Evolutionary conservation across 2,797 vertebrate species (phyloP), one percentile per base, ranked within the genome.

Genomic region (Megalops cyprinoides): DNA sequence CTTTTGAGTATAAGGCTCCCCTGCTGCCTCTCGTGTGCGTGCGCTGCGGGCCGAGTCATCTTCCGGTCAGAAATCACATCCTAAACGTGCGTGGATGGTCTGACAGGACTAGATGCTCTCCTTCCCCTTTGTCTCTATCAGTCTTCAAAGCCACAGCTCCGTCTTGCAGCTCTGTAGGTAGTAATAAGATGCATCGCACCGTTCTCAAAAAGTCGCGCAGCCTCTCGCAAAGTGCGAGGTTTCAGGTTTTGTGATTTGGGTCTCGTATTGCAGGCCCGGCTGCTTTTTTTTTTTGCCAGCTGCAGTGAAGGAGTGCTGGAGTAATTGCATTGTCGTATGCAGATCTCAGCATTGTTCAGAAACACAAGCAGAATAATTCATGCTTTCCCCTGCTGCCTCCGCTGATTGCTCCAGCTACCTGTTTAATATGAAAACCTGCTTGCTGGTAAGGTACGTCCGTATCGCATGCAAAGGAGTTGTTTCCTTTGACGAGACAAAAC

Each of bases 381-480:
- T 88, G 46, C 73, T 85, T 84, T 73, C 46, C 80, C 83, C 31
- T 28, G 31, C 51, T 53, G 67, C 31, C 76, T 81, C 74, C 42
- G 58, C 80, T 85, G 81, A 88, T 86, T 82, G 84, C 86, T 85
- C n/a, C 78, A 14, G 82, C 82, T 84, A 85, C 87, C 89, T 91
- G 87, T 88, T 89, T 84, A 86, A 88, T 88, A 87, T 82, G 86
- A 87, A 86, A 53, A 77, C 81, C 8, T 49, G 77, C 74, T 79
- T 10, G 76, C 74, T 79, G 39, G 25, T n/a, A 34, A 76, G 78
- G 79, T 82, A 77, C 9, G 20, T 80, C 77, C 44, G 62, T 78
- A 82, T 89, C 23, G 85, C 89, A 91, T 90, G 90, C 88, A 88
- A 91, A 92, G 87, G 85, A 85, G 88, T 76, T 77, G 82, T 83